Conservation (phyloP, 2,888 invertebrate genomes). For the Ennomos fuscantarius region DNA sequence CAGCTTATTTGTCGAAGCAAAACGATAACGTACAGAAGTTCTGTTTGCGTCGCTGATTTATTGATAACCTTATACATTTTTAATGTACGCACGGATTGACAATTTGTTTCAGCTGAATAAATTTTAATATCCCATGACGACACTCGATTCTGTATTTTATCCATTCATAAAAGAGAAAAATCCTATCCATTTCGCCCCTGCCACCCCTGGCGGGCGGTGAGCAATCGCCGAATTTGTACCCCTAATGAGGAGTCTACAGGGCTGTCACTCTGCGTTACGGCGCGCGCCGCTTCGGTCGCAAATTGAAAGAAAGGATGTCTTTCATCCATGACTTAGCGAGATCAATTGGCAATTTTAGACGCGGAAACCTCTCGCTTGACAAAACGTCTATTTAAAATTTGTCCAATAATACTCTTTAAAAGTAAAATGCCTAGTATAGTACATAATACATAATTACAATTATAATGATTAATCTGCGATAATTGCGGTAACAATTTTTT, state of each 20-base stretch:
- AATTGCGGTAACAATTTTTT: too few species aligned
- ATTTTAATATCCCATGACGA: background rate
- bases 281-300: conserved; percentile 35
- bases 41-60: too few species aligned
- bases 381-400: too few species aligned
- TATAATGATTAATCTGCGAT: too few species aligned
- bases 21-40: too few species aligned
- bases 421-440: too few species aligned
- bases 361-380: conserved; percentile 27
- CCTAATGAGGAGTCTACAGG: conserved; percentile 46
- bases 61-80: too few species aligned
- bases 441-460: too few species aligned
- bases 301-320: conserved; percentile 38
- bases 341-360: conserved; percentile 31
- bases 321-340: conserved; percentile 25
- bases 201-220: conserved; percentile 34
- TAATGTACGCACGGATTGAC: too few species aligned
- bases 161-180: conserved; percentile 24
- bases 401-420: too few species aligned
- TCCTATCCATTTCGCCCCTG: conserved; percentile 12
- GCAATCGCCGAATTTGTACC: conserved; percentile 47
- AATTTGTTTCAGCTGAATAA: too few species aligned
- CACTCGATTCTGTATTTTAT: conserved; percentile 2
- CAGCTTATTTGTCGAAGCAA: too few species aligned
- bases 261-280: conserved; percentile 34